Conservation (phyloP, 2,888 invertebrate species). For the Drosophila cracens region DNA sequence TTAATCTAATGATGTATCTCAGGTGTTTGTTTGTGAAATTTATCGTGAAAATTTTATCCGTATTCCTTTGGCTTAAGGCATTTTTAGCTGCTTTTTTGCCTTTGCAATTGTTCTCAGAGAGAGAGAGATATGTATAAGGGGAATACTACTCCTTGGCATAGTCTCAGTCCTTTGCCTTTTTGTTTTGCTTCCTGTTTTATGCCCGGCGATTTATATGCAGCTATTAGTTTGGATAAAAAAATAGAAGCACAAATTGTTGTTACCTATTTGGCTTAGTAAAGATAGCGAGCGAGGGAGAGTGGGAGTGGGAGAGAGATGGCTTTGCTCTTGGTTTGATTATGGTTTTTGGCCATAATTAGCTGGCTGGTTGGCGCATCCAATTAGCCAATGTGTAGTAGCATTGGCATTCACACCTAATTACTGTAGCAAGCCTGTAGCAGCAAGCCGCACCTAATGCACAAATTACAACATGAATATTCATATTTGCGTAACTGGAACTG, state of each 20-base stretch:
- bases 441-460: conserved; percentile 65
- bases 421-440: conserved; percentile 43
- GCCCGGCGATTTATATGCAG: conserved; percentile 63
- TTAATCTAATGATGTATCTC: conserved; percentile 82
- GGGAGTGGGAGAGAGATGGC: background rate
- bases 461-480: conserved; percentile 76
- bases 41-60: conserved; percentile 77
- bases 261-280: conserved; percentile 27
- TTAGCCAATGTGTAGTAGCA: conserved; percentile 53
- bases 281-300: background rate
- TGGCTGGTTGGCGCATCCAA: conserved; percentile 60
- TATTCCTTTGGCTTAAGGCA: conserved; percentile 73
- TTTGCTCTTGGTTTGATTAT: conserved; percentile 14
- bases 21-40: conserved; percentile 81
- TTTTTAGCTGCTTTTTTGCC: conserved; percentile 21
- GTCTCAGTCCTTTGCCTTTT: conserved; percentile 1
- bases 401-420: conserved; percentile 70
- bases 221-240: conserved; percentile 74
- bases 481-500: conserved; percentile 56
- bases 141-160: background rate
- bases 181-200: conserved; percentile 21
- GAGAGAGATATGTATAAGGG: background rate
- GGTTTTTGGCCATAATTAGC: conserved; percentile 66
- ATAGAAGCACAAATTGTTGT: conserved; percentile 46
- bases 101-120: background rate